phyloP scores from a whole-genome alignment of 2,797 vertebrate genomes.

The Sylvia borin region DNA sequence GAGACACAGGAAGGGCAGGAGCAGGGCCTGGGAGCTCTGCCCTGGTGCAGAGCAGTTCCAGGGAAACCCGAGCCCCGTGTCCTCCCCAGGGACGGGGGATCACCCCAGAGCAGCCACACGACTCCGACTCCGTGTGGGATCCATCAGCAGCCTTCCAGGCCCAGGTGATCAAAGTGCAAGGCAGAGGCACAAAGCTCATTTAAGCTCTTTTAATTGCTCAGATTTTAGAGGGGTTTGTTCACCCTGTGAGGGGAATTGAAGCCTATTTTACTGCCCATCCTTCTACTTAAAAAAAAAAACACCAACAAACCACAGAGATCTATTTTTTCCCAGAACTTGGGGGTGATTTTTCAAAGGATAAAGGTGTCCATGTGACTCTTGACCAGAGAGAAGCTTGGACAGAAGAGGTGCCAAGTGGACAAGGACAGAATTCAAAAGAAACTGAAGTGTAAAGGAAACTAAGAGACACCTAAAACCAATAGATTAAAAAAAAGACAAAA shows the following conservation, averaged over 20 bases:
- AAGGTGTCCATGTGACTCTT: slow-evolving; percentile 11
- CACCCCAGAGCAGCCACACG: not conserved
- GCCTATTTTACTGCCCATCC: slow-evolving; percentile 31
- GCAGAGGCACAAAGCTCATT: not conserved
- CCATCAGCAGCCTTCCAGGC: not conserved
- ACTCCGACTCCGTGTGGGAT: not conserved
- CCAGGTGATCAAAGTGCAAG: not conserved
- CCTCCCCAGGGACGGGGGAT: not conserved
- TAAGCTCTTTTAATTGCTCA: not conserved
- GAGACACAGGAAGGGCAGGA: not conserved
- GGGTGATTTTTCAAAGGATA: slow-evolving; percentile 19
- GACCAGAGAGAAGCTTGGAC: slow-evolving; percentile 7
- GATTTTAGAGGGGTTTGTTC: not conserved
- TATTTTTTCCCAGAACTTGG: not conserved
- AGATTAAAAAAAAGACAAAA: not conserved
- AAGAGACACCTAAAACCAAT: slow-evolving; percentile 34
- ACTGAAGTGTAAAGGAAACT: not conserved
- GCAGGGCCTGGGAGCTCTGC: not conserved
- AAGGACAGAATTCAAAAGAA: slow-evolving; percentile 41
- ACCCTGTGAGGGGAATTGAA: not conserved
- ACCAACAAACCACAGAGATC: not conserved
- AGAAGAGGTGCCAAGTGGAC: not conserved
- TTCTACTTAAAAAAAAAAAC: not conserved
- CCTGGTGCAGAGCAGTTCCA: not conserved
- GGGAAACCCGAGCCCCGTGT: not conserved